Conservation (phyloP, 2,113 vertebrate genomes). For the Galbula dea region DNA sequence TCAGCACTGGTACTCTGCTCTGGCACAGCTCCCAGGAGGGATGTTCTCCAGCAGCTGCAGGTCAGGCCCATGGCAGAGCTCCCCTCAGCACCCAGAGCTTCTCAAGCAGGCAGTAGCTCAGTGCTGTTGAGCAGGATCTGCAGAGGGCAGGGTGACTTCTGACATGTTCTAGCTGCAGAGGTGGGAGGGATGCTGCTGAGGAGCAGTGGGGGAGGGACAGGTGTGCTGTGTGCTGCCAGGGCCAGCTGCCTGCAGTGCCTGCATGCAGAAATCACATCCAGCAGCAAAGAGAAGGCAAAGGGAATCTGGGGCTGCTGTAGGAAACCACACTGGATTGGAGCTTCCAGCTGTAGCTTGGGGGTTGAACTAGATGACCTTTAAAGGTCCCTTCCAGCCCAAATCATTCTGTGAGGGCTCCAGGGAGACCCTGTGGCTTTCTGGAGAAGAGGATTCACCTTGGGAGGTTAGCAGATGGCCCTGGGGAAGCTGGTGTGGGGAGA, state of each 20-base stretch:
- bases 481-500: neutral
- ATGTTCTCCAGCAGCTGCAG: rapidly evolving
- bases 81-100: neutral
- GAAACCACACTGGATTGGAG: neutral
- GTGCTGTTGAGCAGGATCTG: neutral
- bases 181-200: neutral
- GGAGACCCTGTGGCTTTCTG: neutral
- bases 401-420: no score
- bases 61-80: neutral
- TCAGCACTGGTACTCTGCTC: rapidly evolving
- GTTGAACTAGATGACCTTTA: no score
- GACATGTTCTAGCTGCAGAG: neutral
- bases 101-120: neutral
- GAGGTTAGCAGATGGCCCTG: no score
- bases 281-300: neutral
- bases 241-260: no score
- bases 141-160: no score
- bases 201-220: neutral
- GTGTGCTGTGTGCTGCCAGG: no score
- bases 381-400: no score
- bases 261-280: rapidly evolving
- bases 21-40: neutral
- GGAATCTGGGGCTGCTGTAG: neutral
- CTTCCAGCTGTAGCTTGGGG: neutral
- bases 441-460: neutral